These are phyloP conservation scores for Mormyrops attenuatus DNA, from an alignment of 2,797 vertebrate species.

Conservation along the genomic window DNA sequence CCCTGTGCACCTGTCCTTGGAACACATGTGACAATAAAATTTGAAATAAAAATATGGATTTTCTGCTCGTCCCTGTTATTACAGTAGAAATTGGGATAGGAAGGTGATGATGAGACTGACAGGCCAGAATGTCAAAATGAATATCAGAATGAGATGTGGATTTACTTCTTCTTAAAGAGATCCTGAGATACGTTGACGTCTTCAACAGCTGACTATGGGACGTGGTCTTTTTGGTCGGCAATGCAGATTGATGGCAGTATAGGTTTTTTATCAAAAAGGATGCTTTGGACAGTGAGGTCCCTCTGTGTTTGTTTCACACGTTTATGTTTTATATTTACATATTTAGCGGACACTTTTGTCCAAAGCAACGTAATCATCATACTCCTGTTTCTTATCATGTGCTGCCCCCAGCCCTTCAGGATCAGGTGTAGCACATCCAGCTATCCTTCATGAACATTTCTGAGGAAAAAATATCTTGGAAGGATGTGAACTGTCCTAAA, in stretches of 20 bases:
- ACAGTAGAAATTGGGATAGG: neutral
- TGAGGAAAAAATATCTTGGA: neutral
- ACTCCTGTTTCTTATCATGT: neutral
- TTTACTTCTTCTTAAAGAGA: neutral
- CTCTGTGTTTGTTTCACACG: neutral
- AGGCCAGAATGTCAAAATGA: neutral
- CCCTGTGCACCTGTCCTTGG: neutral
- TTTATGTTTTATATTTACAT: neutral
- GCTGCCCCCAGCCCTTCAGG: neutral
- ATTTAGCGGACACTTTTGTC: neutral
- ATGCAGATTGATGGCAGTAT: slow-evolving; percentile 20
- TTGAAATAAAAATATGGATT: neutral
- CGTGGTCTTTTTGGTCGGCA: neutral
- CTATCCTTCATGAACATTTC: neutral
- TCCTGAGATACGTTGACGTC: neutral
- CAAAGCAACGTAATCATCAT: neutral
- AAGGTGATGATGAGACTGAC: neutral
- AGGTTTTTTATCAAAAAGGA: slow-evolving; percentile 26
- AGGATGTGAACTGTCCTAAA: neutral
- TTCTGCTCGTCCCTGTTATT: neutral
- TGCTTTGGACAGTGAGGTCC: neutral
- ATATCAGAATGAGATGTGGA: neutral
- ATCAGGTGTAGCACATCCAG: neutral
- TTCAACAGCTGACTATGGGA: neutral
- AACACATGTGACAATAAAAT: neutral